Evolutionary conservation across 2,797 vertebrate genomes (phyloP).

Genomic region (Coreius guichenoti): DNA sequence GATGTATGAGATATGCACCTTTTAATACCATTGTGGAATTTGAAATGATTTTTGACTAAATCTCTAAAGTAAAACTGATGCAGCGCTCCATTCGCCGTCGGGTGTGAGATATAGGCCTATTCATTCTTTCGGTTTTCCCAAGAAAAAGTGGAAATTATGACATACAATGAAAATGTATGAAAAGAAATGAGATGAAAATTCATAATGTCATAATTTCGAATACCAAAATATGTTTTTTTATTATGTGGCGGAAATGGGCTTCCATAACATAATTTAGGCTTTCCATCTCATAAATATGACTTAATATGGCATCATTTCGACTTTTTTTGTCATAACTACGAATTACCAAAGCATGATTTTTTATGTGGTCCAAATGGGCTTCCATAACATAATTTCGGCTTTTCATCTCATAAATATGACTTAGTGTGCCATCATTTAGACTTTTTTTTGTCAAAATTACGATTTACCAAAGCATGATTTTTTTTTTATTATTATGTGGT

Average conservation of each 20-base stretch:
- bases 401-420: too few relatives aligned
- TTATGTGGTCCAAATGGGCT: neutral
- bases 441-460: too few relatives aligned
- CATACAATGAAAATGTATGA: too few relatives aligned
- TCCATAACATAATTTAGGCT: too few relatives aligned
- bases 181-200: neutral
- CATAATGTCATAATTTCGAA: neutral
- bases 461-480: too few relatives aligned
- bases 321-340: too few relatives aligned
- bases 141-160: neutral
- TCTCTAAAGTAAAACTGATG: neutral
- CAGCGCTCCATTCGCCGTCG: neutral
- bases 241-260: too few relatives aligned
- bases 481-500: too few relatives aligned
- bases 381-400: neutral
- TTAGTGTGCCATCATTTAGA: too few relatives aligned
- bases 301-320: too few relatives aligned
- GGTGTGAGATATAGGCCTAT: neutral
- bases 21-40: neutral
- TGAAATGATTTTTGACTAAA: conserved; percentile 3
- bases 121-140: neutral
- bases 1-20: conserved; percentile 26
- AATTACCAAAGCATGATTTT: neutral
- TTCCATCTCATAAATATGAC: too few relatives aligned
- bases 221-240: too few relatives aligned